Base-by-base conservation (phyloP, 2,113 vertebrate genomes). In the Hemiscyllium ocellatum region DNA sequence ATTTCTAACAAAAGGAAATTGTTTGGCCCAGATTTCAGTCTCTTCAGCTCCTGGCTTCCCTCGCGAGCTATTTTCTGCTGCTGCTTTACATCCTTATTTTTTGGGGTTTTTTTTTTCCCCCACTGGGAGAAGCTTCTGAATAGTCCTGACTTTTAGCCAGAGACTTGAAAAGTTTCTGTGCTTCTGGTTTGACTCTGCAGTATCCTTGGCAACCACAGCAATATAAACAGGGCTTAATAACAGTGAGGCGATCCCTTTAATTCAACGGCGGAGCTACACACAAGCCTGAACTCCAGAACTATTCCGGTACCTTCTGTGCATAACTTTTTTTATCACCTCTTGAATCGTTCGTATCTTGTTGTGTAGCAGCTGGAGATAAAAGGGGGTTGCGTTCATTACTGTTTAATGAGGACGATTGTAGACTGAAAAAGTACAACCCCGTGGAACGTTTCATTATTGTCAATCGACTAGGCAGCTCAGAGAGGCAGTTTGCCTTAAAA, bases 351-450 rank as follows among this genome's bases (percentile, higher is more conserved):
- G 52, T 76, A 76, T 76, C 26, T 95, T 69, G 65, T 17, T 94
- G 89, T 66, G 24, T 26, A 76, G 50, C 68, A 72, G 94, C 94
- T 76, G 42, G 65, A 2, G 22, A 7, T 37, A 68, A 93, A 76
- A 95, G 47, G 22, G 22, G 33, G 47, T n/a, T n/a, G n/a, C n/a
- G n/a, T n/a, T n/a, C n/a, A n/a, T 95, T 72, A 72, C 50, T 95
- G 24, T 95, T 95, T 95, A 95, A 95, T 95, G 94, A 76, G 22
- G 47, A 95, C 72, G 50, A 95, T 95, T 72, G 37, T 52, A 24
- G 10, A 70, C 12, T 72, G 50, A 33, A 52, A 52, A 95, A 95
- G 42, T 95, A 95, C n/a, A 70, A 69, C 26, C 52, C 24, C 26
- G 52, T 52, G 94, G 42, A 95, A 72, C 10, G 17, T 95, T 72